Conservation (phyloP, 2,113 vertebrate species). For the Ptilorrhoa leucosticta region DNA sequence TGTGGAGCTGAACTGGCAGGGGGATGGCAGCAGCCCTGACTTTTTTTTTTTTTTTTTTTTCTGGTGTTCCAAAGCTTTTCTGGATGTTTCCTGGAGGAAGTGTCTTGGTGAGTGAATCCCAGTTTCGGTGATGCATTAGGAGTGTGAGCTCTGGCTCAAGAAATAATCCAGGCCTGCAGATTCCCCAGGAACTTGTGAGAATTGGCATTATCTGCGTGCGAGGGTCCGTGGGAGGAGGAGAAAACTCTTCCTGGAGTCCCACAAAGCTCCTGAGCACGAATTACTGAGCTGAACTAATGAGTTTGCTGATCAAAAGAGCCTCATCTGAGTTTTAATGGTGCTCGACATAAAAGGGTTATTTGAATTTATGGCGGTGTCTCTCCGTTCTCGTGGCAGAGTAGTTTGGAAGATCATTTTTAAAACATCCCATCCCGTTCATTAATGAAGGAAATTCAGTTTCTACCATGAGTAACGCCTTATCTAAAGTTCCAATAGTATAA, state of each 20-base stretch:
- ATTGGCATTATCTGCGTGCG: neutral
- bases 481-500: neutral
- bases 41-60: neutral
- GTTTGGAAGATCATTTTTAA: neutral
- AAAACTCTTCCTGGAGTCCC: neutral
- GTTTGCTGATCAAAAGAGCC: neutral
- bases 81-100: neutral
- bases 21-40: neutral
- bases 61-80: neutral
- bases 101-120: neutral
- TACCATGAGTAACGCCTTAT: neutral
- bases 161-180: neutral
- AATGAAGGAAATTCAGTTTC: neutral
- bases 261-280: neutral
- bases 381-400: neutral
- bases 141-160: neutral
- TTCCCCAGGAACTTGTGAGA: neutral
- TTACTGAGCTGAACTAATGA: neutral
- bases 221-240: neutral
- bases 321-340: neutral
- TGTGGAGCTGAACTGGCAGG: neutral
- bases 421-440: neutral
- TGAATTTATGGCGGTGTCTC: neutral
- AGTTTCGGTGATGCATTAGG: neutral
- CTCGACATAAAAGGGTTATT: neutral